Evolutionary conservation across 2,797 vertebrate species (phyloP), one percentile per base, ranked within the genome.

Genomic region (Macroramphosus scolopax): DNA sequence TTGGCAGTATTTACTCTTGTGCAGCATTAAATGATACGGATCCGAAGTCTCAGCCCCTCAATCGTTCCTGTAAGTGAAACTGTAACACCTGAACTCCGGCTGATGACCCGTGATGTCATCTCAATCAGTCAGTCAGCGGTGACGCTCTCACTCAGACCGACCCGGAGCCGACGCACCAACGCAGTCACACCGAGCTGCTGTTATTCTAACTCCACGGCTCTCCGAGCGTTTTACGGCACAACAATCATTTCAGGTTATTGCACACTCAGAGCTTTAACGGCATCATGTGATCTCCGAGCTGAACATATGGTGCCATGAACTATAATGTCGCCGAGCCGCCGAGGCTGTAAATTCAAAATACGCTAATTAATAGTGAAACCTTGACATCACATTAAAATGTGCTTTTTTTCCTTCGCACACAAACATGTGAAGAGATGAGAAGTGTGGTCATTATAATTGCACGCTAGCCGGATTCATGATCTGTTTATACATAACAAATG

Each of bases 341-440:
- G 36, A 52, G 14, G 51, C 51, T 34, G 42, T 78, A 62, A 75
- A 71, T 57, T 55, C 34, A 38, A 33, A 32, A 57, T 37, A 18
- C 48, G 52, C 65, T 66, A 75, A 81, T 77, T 77, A 68, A 57
- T 42, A 43, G 17, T 38, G 45, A 72, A 63, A 63, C 55, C 58
- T 42, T 72, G 75, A 63, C 65, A 81, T 76, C 78, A 66, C 42
- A 64, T 61, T 72, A 55, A 71, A n/a, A n/a, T n/a, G n/a, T n/a
- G n/a, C n/a, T n/a, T n/a, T n/a, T n/a, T n/a, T n/a, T n/a, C n/a
- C n/a, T n/a, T n/a, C n/a, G n/a, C n/a, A n/a, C n/a, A n/a, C n/a
- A n/a, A n/a, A n/a, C n/a, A n/a, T n/a, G n/a, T n/a, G n/a, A n/a
- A n/a, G n/a, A n/a, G n/a, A n/a, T n/a, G n/a, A 58, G 53, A 54